Percentiles rank a stretch among this genome's conserved stretches.
phyloP scores from a whole-genome alignment of 2,113 vertebrate species.

The Lanius collurio region DNA sequence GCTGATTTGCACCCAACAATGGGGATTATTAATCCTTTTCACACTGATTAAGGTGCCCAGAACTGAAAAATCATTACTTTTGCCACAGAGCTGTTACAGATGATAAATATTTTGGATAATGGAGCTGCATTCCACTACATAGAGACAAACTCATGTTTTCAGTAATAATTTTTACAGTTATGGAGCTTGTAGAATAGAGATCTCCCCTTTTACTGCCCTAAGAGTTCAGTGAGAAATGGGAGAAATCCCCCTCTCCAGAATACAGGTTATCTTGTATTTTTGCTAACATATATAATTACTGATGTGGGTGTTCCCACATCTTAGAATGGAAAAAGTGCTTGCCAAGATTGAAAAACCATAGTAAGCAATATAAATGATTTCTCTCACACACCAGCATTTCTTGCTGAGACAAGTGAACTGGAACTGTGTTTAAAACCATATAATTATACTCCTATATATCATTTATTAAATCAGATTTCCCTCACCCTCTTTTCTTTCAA shows the following conservation, averaged over 20 bases:
- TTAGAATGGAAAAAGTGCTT: slow-evolving; percentile 52
- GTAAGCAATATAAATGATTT: slow-evolving; percentile 56
- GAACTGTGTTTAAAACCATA: slow-evolving; percentile 50
- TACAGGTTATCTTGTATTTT: slow-evolving; percentile 40
- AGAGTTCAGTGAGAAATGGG: not conserved
- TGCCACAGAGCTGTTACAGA: not conserved
- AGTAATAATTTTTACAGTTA: not conserved
- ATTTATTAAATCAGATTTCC: slow-evolving; percentile 72
- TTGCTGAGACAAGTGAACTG: slow-evolving; percentile 64
- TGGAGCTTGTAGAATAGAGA: not conserved
- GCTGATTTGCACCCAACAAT: not conserved
- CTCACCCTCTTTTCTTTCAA: slow-evolving; percentile 66
- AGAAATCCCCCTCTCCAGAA: slow-evolving; percentile 19
- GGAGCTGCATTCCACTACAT: not conserved
- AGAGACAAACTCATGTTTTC: not conserved
- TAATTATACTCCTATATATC: slow-evolving; percentile 63
- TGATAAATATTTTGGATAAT: not conserved
- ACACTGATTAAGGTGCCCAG: not conserved
- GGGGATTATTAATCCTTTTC: not conserved
- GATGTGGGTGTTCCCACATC: slow-evolving; percentile 54
- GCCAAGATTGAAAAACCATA: slow-evolving; percentile 57
- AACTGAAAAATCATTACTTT: not conserved
- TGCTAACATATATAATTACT: slow-evolving; percentile 50
- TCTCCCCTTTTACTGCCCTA: not conserved
- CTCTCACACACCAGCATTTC: slow-evolving; percentile 41